These are phyloP conservation scores for Camponotus pennsylvanicus DNA, from an alignment of 1,140 invertebrate species.

Conservation along the genomic window DNA sequence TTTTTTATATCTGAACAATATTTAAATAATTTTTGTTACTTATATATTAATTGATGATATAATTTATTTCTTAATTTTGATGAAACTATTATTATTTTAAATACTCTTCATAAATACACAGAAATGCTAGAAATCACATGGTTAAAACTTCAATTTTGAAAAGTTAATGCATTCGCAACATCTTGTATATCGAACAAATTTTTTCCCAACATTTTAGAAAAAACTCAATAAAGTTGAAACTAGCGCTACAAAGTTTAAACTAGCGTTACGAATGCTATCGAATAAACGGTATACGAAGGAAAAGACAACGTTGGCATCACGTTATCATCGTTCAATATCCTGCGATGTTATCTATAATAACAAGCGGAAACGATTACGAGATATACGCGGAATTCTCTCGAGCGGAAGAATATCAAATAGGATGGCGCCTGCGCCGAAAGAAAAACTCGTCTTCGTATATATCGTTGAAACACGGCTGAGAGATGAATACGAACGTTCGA, in stretches of 20 bases:
- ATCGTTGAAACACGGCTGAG: background rate
- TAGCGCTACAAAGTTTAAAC: background rate
- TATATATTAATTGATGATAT: background rate
- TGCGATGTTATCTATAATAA: conserved; percentile 55
- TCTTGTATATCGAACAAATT: conserved; percentile 21
- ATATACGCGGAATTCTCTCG: conserved; percentile 37
- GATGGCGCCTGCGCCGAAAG: conserved; percentile 8
- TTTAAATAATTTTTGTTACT: background rate
- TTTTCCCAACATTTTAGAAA: conserved; percentile 15
- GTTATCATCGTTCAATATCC: conserved; percentile 44
- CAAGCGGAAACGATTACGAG: conserved; percentile 55
- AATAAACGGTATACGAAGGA: conserved; percentile 11
- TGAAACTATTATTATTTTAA: conserved; percentile 19
- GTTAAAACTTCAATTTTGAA: background rate
- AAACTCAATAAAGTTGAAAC: conserved; percentile 25
- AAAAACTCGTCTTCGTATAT: conserved; percentile 8
- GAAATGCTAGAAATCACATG: background rate
- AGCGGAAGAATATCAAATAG: conserved; percentile 55
- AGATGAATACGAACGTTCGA: conserved; percentile 5
- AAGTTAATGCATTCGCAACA: background rate
- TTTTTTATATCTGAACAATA: too few species aligned
- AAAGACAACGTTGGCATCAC: conserved; percentile 24
- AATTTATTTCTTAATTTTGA: background rate
- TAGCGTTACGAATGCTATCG: background rate
- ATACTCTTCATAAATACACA: background rate